Evolutionary conservation across 1,140 invertebrate genomes (phyloP).

Genomic region (Aleiodes sp.): DNA sequence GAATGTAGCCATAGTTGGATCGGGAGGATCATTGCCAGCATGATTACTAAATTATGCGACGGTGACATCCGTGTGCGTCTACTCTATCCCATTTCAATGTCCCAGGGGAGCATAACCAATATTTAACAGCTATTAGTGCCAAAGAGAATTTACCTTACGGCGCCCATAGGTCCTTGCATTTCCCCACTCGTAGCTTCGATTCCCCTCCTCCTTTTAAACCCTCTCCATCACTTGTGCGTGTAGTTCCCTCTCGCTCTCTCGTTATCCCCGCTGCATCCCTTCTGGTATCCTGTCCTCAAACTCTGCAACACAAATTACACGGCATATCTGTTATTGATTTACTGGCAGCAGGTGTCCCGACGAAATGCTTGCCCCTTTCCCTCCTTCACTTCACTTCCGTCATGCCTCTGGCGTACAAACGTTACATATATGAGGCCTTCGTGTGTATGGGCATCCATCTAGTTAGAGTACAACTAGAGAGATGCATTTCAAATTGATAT

Average conservation of each 20-base stretch:
- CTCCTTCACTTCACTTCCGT: neutral
- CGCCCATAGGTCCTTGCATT: neutral
- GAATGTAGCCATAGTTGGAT: no score
- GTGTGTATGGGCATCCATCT: slow-evolving; percentile 19
- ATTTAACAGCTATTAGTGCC: slow-evolving; percentile 54
- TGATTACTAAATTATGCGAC: slow-evolving; percentile 44
- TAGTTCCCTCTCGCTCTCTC: neutral
- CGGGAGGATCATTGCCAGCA: slow-evolving; percentile 41
- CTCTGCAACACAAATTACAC: slow-evolving; percentile 31
- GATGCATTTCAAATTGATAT: neutral
- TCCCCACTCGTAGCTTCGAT: neutral
- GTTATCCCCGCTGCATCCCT: neutral
- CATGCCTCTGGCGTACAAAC: neutral
- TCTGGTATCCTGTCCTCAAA: neutral
- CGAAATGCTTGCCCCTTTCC: slow-evolving; percentile 41
- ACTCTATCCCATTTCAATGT: neutral
- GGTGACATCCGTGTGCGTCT: slow-evolving; percentile 30
- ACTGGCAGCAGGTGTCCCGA: slow-evolving; percentile 47
- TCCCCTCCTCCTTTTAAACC: neutral
- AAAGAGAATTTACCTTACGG: slow-evolving; percentile 55
- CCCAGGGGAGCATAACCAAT: slow-evolving; percentile 46
- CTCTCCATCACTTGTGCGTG: neutral
- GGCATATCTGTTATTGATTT: slow-evolving; percentile 52
- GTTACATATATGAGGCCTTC: neutral
- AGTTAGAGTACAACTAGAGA: neutral